phyloP scores from a whole-genome alignment of 2,888 invertebrate species.

The Sphecodes monilicornis region DNA sequence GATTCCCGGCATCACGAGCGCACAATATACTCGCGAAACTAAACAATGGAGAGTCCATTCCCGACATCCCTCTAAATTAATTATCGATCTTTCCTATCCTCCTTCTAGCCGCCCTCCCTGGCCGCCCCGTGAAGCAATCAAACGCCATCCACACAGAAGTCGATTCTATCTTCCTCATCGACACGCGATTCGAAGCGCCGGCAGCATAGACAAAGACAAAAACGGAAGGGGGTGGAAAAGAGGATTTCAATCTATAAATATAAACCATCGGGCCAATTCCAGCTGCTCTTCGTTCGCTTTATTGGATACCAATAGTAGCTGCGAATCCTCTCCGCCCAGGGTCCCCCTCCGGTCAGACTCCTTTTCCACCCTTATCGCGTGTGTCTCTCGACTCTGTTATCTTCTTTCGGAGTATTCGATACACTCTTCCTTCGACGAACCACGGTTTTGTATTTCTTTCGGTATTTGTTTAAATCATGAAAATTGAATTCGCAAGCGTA shows the following conservation, averaged over 20 bases:
- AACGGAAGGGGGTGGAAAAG: conserved; percentile 15
- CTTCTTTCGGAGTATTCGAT: not conserved
- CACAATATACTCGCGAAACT: conserved; percentile 8
- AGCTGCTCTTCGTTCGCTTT: conserved; percentile 65
- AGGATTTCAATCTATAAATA: conserved; percentile 76
- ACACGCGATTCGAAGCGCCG: conserved; percentile 7
- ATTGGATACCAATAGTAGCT: conserved; percentile 69
- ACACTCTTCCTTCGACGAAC: not conserved
- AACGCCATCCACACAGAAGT: conserved; percentile 10
- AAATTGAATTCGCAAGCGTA: not conserved
- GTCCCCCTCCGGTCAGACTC: not conserved
- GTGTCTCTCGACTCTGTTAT: conserved; percentile 9
- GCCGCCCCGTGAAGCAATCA: not conserved
- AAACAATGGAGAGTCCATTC: conserved; percentile 13
- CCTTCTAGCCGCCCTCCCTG: not conserved
- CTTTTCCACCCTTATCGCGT: conserved; percentile 4
- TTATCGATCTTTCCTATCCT: not conserved
- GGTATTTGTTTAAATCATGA: not conserved
- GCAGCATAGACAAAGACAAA: not conserved
- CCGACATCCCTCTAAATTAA: conserved; percentile 15
- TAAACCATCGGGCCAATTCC: conserved; percentile 74
- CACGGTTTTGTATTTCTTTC: not conserved
- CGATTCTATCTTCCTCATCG: conserved; percentile 20
- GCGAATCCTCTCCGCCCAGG: conserved; percentile 57
- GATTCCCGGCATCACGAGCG: conserved; percentile 18